Base-by-base conservation (phyloP, 1,140 invertebrate species). In the Pachypsylla venusta region DNA sequence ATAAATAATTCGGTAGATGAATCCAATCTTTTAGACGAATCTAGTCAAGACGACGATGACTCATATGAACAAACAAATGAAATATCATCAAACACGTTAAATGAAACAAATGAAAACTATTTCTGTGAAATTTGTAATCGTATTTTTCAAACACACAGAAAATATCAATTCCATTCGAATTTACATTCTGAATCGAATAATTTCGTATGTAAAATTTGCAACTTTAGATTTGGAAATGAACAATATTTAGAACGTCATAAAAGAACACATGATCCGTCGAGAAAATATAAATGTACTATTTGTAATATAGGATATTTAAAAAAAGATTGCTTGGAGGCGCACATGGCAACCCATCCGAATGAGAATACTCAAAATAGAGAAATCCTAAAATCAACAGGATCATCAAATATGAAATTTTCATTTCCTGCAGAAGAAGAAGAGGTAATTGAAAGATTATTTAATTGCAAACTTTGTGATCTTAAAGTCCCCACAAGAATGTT, bases 101-200 rank as follows among this genome's bases (percentile, higher is more conserved):
- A n/a, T n/a, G n/a, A n/a, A n/a, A n/a, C n/a, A n/a, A n/a, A n/a
- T n/a, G n/a, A n/a, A n/a, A n/a, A n/a, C n/a, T n/a, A n/a, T n/a
- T n/a, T n/a, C n/a, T 48, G 42, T 48, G 16, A 48, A n/a, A 48
- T 19, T n/a, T 48, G 42, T 48, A n/a, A 48, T 10, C 42, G 42
- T 5, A n/a, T 19, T 19, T 48, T 48, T 48, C 7, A 48, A 22
- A 10, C 30, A 10, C 7, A 35, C 42, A 48, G 4, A 22, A 4
- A 48, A 5, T 48, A 22, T n/a, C 16, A 10, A 48, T 48, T 10
- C 30, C 30, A 35, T n/a, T 19, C 22, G 42, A 22, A 22, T 3
- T 48, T 48, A 19, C 42, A 48, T 19, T 19, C 16, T 22, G 22
- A n/a, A 19, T 19, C 7, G 42, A 48, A 22, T 19, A n/a, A 4